phyloP scores from a whole-genome alignment of 2,797 vertebrate species.

The Gambelia wislizenii region DNA sequence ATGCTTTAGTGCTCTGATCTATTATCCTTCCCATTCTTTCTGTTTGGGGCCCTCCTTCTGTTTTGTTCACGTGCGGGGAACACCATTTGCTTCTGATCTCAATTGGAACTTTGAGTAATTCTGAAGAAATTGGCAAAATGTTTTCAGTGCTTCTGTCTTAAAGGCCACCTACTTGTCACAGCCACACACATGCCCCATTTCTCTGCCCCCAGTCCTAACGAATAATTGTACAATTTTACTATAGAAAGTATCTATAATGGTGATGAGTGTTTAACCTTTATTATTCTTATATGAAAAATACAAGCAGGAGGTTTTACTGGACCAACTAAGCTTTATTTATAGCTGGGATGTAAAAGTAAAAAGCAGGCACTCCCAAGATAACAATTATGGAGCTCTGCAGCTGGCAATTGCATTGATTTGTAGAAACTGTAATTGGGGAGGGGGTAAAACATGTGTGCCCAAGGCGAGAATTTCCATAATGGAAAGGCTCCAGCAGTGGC shows the following conservation, averaged over 20 bases:
- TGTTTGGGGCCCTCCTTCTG: background rate
- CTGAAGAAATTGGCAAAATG: background rate
- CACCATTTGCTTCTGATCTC: background rate
- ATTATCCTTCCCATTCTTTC: slow-evolving; percentile 12
- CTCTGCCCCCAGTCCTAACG: background rate
- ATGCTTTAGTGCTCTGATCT: background rate
- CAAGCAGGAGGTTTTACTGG: slow-evolving; percentile 24
- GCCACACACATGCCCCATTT: background rate
- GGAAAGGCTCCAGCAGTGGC: slow-evolving; percentile 28
- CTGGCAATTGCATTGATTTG: slow-evolving; percentile 36
- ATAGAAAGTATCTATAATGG: background rate
- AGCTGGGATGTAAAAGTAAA: slow-evolving; percentile 31
- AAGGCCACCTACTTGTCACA: background rate
- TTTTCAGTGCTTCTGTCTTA: background rate
- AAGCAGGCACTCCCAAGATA: slow-evolving; percentile 33
- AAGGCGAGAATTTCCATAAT: slow-evolving; percentile 27
- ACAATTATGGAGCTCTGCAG: slow-evolving; percentile 25
- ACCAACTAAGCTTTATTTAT: slow-evolving; percentile 40
- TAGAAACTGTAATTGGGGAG: slow-evolving; percentile 31
- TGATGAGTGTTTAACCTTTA: slow-evolving; percentile 36
- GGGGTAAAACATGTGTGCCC: slow-evolving; percentile 5
- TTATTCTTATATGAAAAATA: slow-evolving; percentile 37
- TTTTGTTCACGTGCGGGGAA: background rate
- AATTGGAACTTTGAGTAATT: background rate
- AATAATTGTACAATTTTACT: slow-evolving; percentile 5